These are phyloP conservation scores for Thereva unica DNA, from an alignment of 2,888 invertebrate genomes.

Conservation along the genomic window DNA sequence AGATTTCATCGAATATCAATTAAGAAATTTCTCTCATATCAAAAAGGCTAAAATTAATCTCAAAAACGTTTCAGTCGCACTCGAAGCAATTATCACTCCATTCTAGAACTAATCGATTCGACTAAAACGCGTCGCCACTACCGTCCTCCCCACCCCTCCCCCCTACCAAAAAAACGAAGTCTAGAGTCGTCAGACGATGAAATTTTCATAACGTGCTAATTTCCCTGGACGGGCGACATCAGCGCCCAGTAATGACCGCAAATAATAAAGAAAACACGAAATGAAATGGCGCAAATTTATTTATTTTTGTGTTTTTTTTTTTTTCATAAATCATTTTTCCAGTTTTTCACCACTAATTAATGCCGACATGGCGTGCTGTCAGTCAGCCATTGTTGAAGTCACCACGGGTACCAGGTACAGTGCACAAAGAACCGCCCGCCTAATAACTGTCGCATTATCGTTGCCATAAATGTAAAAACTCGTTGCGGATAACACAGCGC, in stretches of 20 bases:
- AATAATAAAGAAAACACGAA: slow-evolving; percentile 5
- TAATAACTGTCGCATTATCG: slow-evolving; percentile 37
- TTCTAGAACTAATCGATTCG: slow-evolving; percentile 28
- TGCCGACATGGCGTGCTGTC: slow-evolving; percentile 36
- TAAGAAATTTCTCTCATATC: too few relatives aligned
- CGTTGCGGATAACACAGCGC: slow-evolving; percentile 2
- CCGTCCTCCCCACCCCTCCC: neutral
- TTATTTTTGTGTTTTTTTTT: slow-evolving; percentile 19
- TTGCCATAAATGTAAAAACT: slow-evolving; percentile 26
- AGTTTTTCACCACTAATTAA: slow-evolving; percentile 36
- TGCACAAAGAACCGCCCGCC: slow-evolving; percentile 22
- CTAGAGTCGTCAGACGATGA: slow-evolving; percentile 14
- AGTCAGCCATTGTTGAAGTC: slow-evolving; percentile 33
- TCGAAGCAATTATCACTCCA: slow-evolving; percentile 18
- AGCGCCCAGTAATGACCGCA: neutral
- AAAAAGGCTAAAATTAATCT: too few relatives aligned
- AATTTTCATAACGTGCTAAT: slow-evolving; percentile 36
- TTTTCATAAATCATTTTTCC: slow-evolving; percentile 35
- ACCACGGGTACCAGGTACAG: slow-evolving; percentile 6
- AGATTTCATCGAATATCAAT: too few relatives aligned
- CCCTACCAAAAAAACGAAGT: slow-evolving; percentile 6
- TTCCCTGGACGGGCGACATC: slow-evolving; percentile 9
- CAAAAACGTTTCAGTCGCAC: too few relatives aligned
- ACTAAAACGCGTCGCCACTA: slow-evolving; percentile 10
- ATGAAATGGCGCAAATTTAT: slow-evolving; percentile 15